Evolutionary conservation across 2,113 vertebrate genomes (phyloP), one percentile per base, ranked within the genome.

Genomic region (Percina caprodes): DNA sequence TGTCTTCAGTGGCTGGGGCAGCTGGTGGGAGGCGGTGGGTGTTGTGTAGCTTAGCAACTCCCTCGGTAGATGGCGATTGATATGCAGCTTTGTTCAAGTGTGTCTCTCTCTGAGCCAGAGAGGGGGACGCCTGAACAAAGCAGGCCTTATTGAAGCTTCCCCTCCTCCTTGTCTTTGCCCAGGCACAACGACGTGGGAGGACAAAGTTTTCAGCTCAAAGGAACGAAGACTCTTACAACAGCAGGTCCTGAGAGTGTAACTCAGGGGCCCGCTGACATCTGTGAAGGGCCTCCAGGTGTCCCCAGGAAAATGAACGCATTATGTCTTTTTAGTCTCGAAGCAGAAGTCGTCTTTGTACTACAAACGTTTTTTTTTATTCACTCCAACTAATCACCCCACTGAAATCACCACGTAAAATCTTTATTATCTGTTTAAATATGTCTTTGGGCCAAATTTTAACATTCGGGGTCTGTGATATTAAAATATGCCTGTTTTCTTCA

Each of bases 1-100:
- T 70, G 59, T 83, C 68, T 84, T 87, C n/a, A 12, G 83, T 42
- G 76, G 66, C 80, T 49, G 79, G 81, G 84, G 90, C 75, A 78
- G 88, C 63, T 80, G 88, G 85, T 90, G 92, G 89, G 87, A 87
- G 89, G 65, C 18, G 45, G 90, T 86, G 92, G 88, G 89, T 90
- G 89, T 93, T 70, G 87, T 74, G 67, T 95, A 92, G 85, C 97
- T 48, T 96, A 92, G 97, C 96, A 98, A 97, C 96, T 77, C 82
- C 60, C 74, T 87, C 87, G 71, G 90, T 83, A 65, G 55, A 82
- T 84, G 60, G 84, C 73, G 65, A 91, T 86, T 93, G 93, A 95
- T 92, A 94, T 92, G 89, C 92, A 90, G 88, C 90, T 89, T 91
- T 92, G 87, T 92, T 85, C 88, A 52, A 30, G 89, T 80, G 83